Evolutionary conservation across 2,888 invertebrate genomes (phyloP), one percentile per base, ranked within the genome.

Genomic region (Amaurobius ferox): DNA sequence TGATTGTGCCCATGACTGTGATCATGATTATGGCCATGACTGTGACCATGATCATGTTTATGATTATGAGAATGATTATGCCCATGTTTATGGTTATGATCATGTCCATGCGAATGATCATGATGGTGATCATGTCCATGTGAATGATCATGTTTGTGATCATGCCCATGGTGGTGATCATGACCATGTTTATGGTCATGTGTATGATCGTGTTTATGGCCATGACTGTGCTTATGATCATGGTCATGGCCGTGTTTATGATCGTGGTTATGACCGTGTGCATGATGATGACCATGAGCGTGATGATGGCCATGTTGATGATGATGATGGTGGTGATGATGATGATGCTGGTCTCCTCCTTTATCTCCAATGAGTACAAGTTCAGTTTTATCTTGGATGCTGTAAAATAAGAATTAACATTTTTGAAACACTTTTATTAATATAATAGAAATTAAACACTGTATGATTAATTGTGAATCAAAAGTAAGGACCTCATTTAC

Each of bases 301-400:
- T 55, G 35, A 66, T 66, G 66, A 66, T 66, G 66, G 5, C 19
- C 32, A 28, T 71, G 32, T 13, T 83, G 44, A 11, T 70, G 76
- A 39, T 70, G 62, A 28, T 83, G 76, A 13, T 83, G 76, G 23
- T 74, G 70, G 32, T 76, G 74, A 44, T 81, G 80, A 35, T 74
- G 80, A 7, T 83, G 81, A 16, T 81, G 72, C n/a, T 66, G 66
- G 5, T 66, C 44, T 29, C 28, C 40, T n/a, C 55, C 62, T 44
- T 64, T 55, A 39, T 76, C 76, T 19, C 62, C 48, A 6, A 76
- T 28, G 19, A 83, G 64, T 35, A 83, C 64, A 13, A 83, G 66
- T 23, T 77, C 76, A 0, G 74, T 83, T 32, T 83, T 83, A 13
- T 76, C 64, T 19, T 72, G 80, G 30, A 30, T 35, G 16, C 81